phyloP scores from a whole-genome alignment of 2,888 invertebrate genomes.

The Carpatolechia fugitivella region DNA sequence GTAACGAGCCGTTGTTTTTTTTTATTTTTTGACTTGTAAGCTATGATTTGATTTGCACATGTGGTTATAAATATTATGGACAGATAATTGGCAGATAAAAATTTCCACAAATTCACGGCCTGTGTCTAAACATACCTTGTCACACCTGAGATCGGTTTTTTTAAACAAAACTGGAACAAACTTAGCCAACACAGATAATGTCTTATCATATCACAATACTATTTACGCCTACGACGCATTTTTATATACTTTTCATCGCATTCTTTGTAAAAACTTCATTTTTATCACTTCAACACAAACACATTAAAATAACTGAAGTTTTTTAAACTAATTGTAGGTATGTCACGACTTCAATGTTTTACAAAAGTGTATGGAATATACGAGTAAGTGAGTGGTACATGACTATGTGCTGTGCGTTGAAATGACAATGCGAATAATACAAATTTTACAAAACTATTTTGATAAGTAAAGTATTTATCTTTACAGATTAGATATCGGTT shows the following conservation, averaged over 20 bases:
- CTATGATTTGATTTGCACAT: no score
- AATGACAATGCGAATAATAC: constrained; percentile 42
- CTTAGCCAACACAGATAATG: constrained; percentile 62
- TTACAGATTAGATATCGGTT: constrained; percentile 65
- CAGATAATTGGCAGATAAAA: no score
- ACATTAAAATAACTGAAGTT: background rate
- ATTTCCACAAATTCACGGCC: no score
- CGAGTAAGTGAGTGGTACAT: background rate
- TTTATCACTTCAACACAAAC: background rate
- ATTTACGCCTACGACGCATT: constrained; percentile 70
- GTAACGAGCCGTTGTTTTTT: no score
- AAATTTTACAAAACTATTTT: constrained; percentile 53
- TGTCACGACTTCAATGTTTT: no score
- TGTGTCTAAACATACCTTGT: no score
- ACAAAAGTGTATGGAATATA: no score
- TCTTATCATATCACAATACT: constrained; percentile 54
- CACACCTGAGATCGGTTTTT: constrained; percentile 12
- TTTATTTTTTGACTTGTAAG: no score
- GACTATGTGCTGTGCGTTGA: background rate
- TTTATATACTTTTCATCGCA: constrained; percentile 35
- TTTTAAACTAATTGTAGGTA: background rate
- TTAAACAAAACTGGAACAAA: constrained; percentile 55
- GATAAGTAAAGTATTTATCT: constrained; percentile 64
- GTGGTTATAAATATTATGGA: no score
- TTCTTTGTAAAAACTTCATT: background rate